phyloP scores from a whole-genome alignment of 2,797 vertebrate genomes.

The Scleropages formosus region DNA sequence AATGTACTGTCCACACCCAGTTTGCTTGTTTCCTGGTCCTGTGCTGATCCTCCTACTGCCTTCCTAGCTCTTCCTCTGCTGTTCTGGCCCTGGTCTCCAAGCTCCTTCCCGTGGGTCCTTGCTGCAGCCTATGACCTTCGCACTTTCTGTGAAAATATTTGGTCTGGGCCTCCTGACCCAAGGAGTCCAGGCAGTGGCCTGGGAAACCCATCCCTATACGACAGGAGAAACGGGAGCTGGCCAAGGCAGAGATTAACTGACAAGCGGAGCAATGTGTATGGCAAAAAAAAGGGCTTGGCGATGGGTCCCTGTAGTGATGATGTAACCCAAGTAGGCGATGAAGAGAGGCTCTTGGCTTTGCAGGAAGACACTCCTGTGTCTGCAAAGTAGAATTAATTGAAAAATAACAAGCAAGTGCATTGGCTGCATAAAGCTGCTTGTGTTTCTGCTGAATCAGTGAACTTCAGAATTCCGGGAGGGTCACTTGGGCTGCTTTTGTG shows the following conservation, averaged over 20 bases:
- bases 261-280: not conserved
- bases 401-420: conserved; percentile 36
- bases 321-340: conserved; percentile 35
- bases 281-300: not conserved
- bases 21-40: no score
- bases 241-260: no score
- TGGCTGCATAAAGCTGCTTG: conserved; percentile 37
- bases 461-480: conserved; percentile 26
- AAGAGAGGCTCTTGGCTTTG: conserved; percentile 22
- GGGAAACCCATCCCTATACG: conserved; percentile 12
- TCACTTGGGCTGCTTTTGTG: not conserved
- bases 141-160: conserved; percentile 56
- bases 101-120: not conserved
- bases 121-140: conserved; percentile 36
- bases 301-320: conserved; percentile 31
- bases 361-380: conserved; percentile 31
- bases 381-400: conserved; percentile 31
- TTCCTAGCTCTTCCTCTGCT: no score
- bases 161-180: conserved; percentile 42
- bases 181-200: conserved; percentile 31
- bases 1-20: no score
- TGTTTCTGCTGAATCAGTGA: conserved; percentile 50
- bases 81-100: not conserved
- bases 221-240: not conserved
- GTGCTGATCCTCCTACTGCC: no score